Conservation (phyloP, 2,113 vertebrate genomes). For the pig (Sus scrofa) region DNA sequence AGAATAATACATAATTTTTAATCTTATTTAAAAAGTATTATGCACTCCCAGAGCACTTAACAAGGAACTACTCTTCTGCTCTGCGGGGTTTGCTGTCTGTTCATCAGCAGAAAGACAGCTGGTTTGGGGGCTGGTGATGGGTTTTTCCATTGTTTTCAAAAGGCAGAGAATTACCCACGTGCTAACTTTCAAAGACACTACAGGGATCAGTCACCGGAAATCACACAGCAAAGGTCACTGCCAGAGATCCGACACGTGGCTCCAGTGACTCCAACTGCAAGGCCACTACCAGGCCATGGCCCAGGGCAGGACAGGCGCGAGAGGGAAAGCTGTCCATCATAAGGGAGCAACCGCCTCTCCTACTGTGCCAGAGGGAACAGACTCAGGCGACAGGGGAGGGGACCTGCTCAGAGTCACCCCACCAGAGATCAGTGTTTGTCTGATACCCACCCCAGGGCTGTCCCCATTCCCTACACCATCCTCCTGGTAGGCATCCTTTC, state of each 20-base stretch:
- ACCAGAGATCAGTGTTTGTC: rapidly evolving
- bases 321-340: background rate
- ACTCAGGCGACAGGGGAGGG: background rate
- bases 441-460: too few relatives aligned
- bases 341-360: background rate
- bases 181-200: background rate
- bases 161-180: background rate
- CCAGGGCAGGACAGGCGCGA: background rate
- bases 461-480: background rate
- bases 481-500: background rate
- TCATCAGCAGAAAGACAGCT: constrained; percentile 65
- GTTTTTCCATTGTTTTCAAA: constrained; percentile 70
- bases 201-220: background rate
- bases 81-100: background rate
- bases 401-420: background rate
- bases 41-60: constrained; percentile 9
- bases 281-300: background rate
- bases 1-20: constrained; percentile 43
- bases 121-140: constrained; percentile 29
- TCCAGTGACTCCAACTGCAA: background rate
- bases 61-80: background rate
- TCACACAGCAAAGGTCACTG: background rate
- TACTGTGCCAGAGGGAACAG: background rate
- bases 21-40: constrained; percentile 59
- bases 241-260: background rate